A percentile compares a stretch with the other conserved stretches of the same genome.
phyloP scores from a whole-genome alignment of 2,113 vertebrate genomes.

The Melanotaenia duboulayi region DNA sequence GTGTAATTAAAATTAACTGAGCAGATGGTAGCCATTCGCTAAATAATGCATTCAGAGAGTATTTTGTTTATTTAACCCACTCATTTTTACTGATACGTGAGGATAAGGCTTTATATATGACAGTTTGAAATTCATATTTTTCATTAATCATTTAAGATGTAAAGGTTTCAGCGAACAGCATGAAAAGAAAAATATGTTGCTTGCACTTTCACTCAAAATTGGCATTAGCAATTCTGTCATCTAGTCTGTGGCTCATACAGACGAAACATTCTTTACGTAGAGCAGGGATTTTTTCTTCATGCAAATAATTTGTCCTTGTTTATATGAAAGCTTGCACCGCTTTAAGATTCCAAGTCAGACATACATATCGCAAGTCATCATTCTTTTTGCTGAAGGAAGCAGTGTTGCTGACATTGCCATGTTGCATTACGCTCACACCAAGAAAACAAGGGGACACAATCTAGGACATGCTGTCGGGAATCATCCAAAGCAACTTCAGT shows the following conservation, averaged over 20 bases:
- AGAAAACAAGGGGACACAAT: constrained; percentile 77
- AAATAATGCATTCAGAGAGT: neutral
- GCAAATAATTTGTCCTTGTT: constrained; percentile 64
- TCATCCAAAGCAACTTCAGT: constrained; percentile 70
- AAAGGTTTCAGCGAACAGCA: constrained; percentile 11
- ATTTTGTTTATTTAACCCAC: constrained; percentile 16
- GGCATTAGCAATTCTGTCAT: constrained; percentile 1
- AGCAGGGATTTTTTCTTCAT: constrained; percentile 17
- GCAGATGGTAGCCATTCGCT: neutral
- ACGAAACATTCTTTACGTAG: constrained; percentile 21
- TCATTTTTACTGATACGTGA: constrained; percentile 8
- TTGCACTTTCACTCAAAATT: constrained; percentile 27
- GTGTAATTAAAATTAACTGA: constrained; percentile 23
- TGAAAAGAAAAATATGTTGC: constrained; percentile 8
- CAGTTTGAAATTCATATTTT: constrained; percentile 5
- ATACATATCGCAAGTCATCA: constrained; percentile 77
- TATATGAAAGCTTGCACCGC: constrained; percentile 49
- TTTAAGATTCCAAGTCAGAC: constrained; percentile 68
- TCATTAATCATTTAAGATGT: neutral
- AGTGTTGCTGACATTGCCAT: constrained; percentile 76
- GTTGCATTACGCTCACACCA: constrained; percentile 78
- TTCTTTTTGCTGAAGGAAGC: constrained; percentile 82
- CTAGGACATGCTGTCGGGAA: constrained; percentile 79
- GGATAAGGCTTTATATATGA: neutral
- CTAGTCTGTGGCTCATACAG: constrained; percentile 17